Conservation (phyloP, 2,888 invertebrate species). For the Cephus runcator region DNA sequence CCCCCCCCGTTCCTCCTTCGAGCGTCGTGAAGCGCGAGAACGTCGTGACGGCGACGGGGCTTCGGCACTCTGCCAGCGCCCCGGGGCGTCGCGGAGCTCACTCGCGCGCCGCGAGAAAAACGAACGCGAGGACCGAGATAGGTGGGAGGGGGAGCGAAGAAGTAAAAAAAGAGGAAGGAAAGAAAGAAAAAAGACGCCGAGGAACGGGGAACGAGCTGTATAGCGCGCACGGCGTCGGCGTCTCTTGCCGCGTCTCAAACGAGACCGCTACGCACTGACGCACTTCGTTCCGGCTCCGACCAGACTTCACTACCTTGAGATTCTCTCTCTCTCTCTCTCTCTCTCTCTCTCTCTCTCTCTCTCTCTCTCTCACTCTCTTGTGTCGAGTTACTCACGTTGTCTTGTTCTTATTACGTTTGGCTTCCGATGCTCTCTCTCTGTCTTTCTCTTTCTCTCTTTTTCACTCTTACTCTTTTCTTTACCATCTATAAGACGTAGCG, state of each 20-base stretch:
- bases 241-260: not conserved
- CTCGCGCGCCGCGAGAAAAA: conserved; percentile 13
- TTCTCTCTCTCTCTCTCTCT: not conserved
- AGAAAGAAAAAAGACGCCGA: conserved; percentile 20
- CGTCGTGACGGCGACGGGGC: conserved; percentile 9
- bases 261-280: not conserved
- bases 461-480: not conserved
- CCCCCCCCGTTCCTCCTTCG: not conserved
- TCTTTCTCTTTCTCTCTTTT: no score
- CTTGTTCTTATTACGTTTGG: no score
- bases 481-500: not conserved
- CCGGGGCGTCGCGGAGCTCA: conserved; percentile 20
- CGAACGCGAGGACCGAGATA: conserved; percentile 28
- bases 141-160: conserved; percentile 31
- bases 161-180: conserved; percentile 18
- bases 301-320: not conserved
- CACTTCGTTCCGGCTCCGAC: conserved; percentile 2
- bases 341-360: not conserved
- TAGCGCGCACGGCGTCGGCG: conserved; percentile 5
- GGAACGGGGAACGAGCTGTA: conserved; percentile 9
- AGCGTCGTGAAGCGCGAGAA: conserved; percentile 9
- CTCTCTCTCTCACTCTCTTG: not conserved
- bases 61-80: conserved; percentile 50
- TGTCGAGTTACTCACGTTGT: not conserved
- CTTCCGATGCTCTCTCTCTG: no score